phyloP scores from a whole-genome alignment of 2,888 invertebrate genomes.

The Anaspis maculata region DNA sequence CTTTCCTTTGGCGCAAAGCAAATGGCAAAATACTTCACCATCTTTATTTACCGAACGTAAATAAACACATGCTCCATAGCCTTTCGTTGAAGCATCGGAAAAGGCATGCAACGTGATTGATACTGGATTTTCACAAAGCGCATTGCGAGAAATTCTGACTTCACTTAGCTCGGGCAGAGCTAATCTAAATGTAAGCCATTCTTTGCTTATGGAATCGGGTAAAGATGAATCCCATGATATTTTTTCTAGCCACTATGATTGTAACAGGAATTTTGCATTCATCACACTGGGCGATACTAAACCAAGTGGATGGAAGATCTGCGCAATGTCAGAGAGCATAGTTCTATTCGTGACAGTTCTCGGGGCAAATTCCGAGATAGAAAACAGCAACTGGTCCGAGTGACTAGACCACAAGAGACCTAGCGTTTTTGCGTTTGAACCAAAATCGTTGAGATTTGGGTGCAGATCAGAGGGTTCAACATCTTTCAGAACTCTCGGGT shows the following conservation, averaged over 20 bases:
- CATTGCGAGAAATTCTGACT: constrained; percentile 9
- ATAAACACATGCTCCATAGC: constrained; percentile 7
- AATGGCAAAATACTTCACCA: background rate
- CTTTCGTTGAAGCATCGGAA: constrained; percentile 5
- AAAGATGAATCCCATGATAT: constrained; percentile 12
- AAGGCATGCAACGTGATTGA: constrained; percentile 10
- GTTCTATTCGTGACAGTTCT: constrained; percentile 7
- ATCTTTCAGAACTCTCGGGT: no score
- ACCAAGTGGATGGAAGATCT: constrained; percentile 12
- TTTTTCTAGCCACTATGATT: constrained; percentile 10
- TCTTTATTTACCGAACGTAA: background rate
- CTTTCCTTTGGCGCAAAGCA: constrained; percentile 10
- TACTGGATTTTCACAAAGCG: constrained; percentile 1
- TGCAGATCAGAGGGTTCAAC: no score
- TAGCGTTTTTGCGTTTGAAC: no score
- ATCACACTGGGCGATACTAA: constrained; percentile 6
- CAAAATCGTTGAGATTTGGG: no score
- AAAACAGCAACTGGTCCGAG: constrained; percentile 3
- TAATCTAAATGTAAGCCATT: constrained; percentile 6
- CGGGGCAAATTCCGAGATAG: constrained; percentile 5
- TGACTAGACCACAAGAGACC: no score
- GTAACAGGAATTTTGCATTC: constrained; percentile 9
- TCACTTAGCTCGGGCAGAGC: constrained; percentile 4
- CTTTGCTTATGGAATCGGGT: constrained; percentile 6
- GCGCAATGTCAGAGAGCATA: constrained; percentile 9